Conservation (phyloP, 1,140 invertebrate species). For the Caligus rogercresseyi region DNA sequence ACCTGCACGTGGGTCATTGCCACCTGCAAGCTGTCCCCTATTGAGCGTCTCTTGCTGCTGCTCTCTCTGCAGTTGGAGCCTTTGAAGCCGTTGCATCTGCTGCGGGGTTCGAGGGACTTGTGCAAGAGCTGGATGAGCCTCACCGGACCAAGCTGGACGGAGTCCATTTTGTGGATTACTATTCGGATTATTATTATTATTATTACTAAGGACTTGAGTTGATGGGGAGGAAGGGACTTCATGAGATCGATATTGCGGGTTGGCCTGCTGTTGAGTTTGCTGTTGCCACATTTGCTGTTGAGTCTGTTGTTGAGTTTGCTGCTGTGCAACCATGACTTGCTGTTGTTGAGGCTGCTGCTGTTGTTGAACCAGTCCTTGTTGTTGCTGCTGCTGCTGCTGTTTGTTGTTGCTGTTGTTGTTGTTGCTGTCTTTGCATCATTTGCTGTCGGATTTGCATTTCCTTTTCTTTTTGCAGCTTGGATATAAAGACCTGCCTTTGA, state of each 20-base stretch:
- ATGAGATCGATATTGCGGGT: constrained; percentile 29
- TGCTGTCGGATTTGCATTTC: constrained; percentile 26
- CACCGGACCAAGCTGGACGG: constrained; percentile 12
- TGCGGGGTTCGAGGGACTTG: constrained; percentile 27
- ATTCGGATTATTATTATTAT: no score
- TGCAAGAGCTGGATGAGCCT: constrained; percentile 18
- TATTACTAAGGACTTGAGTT: no score
- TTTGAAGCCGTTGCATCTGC: constrained; percentile 28
- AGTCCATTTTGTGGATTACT: constrained; percentile 19
- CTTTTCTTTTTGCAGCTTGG: constrained; percentile 29
- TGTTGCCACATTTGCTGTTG: constrained; percentile 25
- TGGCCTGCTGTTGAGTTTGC: constrained; percentile 30
- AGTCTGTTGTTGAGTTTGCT: constrained; percentile 21
- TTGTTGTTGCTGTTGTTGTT: constrained; percentile 25
- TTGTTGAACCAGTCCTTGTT: constrained; percentile 10
- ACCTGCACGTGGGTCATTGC: constrained; percentile 19
- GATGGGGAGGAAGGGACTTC: constrained; percentile 24
- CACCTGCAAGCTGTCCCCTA: background rate
- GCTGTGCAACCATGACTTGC: constrained; percentile 18
- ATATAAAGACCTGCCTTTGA: constrained; percentile 6
- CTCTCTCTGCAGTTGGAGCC: constrained; percentile 22
- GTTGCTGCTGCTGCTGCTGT: constrained; percentile 22
- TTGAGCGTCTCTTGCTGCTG: constrained; percentile 9
- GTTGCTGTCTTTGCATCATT: constrained; percentile 31
- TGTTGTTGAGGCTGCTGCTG: constrained; percentile 23